Conservation (phyloP, 2,113 vertebrate genomes). For the Seriola aureovittata region DNA sequence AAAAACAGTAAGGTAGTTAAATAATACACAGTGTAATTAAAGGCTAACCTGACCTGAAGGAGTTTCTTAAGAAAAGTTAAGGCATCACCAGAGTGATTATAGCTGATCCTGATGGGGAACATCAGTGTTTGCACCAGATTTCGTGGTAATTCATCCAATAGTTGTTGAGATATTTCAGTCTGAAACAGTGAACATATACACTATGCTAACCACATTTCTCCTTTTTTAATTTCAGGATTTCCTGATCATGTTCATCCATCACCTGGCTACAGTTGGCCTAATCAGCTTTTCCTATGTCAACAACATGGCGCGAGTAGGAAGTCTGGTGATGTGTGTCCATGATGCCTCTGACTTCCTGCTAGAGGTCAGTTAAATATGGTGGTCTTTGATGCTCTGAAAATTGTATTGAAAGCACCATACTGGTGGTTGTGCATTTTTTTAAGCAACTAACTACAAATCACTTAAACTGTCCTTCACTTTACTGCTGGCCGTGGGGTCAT, state of each 20-base stretch:
- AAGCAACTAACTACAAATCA: neutral
- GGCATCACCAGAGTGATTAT: neutral
- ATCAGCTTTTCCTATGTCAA: constrained; percentile 95
- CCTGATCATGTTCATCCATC: constrained; percentile 96
- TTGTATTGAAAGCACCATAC: neutral
- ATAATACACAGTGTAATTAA: too few species aligned
- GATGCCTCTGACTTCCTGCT: constrained; percentile 93
- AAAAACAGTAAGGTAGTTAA: too few species aligned
- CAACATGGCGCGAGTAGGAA: constrained; percentile 96
- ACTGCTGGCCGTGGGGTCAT: neutral
- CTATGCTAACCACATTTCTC: neutral
- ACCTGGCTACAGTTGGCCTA: constrained; percentile 90
- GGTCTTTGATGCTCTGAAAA: neutral
- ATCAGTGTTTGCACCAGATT: neutral
- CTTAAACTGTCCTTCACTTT: neutral
- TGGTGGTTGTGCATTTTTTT: neutral
- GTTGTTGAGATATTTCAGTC: neutral
- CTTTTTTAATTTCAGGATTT: constrained; percentile 88
- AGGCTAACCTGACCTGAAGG: too few species aligned
- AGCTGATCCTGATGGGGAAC: neutral
- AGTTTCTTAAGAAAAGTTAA: neutral
- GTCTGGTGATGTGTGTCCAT: constrained; percentile 92
- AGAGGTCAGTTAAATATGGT: constrained; percentile 86
- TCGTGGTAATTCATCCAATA: neutral
- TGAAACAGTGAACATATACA: neutral